A percentile compares a stretch with the other conserved stretches of the same genome.
phyloP scores from a whole-genome alignment of 2,797 vertebrate genomes.

The Melanotaenia nigrans region DNA sequence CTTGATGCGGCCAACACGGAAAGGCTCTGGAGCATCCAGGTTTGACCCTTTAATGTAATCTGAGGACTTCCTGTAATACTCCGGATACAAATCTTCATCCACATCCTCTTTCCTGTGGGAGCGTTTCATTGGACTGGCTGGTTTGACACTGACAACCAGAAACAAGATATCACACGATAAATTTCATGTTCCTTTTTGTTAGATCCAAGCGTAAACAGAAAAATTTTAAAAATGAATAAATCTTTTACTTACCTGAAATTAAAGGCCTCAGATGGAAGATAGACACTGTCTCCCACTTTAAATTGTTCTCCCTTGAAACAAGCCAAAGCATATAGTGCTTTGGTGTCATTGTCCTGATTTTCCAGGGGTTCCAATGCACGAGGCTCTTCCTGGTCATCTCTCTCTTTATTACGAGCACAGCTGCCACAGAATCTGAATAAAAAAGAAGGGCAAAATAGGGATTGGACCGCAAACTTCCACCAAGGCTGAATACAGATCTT shows the following conservation, averaged over 20 bases:
- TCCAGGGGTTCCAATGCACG: conserved; percentile 81
- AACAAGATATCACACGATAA: neutral
- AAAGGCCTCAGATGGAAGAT: conserved; percentile 89
- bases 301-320: conserved; percentile 89
- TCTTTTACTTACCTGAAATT: conserved; percentile 84
- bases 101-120: conserved; percentile 91
- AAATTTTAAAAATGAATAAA: neutral
- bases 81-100: conserved; percentile 93
- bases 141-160: conserved; percentile 82
- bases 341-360: conserved; percentile 78
- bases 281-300: conserved; percentile 88
- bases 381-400: conserved; percentile 84
- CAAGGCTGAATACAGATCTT: neutral
- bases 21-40: conserved; percentile 91
- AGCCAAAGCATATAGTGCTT: conserved; percentile 85
- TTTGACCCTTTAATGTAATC: conserved; percentile 99
- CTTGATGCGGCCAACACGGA: conserved; percentile 90
- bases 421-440: conserved; percentile 88
- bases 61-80: conserved; percentile 96
- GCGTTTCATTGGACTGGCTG: conserved; percentile 90
- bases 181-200: neutral
- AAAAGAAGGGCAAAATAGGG: neutral
- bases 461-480: neutral
- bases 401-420: conserved; percentile 83
- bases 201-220: neutral